Evolutionary conservation across 2,888 invertebrate genomes (phyloP), one percentile per base, ranked within the genome.

Genomic region (Brachynemurus nebulosus): DNA sequence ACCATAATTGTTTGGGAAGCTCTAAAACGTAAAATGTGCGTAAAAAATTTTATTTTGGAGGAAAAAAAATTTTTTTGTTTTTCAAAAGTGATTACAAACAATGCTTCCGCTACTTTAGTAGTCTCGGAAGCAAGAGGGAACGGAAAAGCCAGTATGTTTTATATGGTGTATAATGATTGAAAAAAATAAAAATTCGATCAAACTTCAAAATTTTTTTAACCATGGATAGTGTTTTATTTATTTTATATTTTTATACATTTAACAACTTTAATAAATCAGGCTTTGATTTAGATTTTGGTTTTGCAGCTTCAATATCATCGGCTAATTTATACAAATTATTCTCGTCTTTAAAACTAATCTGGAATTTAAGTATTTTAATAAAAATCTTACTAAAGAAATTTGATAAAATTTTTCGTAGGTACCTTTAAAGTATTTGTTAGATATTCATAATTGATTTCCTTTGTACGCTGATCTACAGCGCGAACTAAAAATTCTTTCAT

Each of bases 401-500:
- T 8, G 27, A n/a, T 25, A 25, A 8, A 25, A 25, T 8, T 8
- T n/a, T 25, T 25, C 9, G 9, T 8, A 25, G 9, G 8, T 59
- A 86, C 86, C 78, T 88, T 82, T 5, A 91, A 71, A 55, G 84
- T 81, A 62, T 88, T 86, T 50, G 89, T 80, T 61, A 88, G 89
- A 57, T 80, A 82, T 60, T 89, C 89, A 60, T 92, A 93, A 27
- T 85, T 79, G 49, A 93, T 77, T 33, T 74, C 78, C 50, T 83
- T 80, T 1, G 85, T 80, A 37, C 82, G 77, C 0, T 84, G 80
- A 62, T 91, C 88, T 30, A 88, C 69, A 0, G 90, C 90, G 4
- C 82, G 74, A 47, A 81, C 80, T 68, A 92, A 77, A 90, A 92
- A 90, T 65, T 93, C 92, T 45, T 89, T 86, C 42, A 89, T 69